Conservation (phyloP, 2,113 vertebrate genomes). For the Platanista minor region DNA sequence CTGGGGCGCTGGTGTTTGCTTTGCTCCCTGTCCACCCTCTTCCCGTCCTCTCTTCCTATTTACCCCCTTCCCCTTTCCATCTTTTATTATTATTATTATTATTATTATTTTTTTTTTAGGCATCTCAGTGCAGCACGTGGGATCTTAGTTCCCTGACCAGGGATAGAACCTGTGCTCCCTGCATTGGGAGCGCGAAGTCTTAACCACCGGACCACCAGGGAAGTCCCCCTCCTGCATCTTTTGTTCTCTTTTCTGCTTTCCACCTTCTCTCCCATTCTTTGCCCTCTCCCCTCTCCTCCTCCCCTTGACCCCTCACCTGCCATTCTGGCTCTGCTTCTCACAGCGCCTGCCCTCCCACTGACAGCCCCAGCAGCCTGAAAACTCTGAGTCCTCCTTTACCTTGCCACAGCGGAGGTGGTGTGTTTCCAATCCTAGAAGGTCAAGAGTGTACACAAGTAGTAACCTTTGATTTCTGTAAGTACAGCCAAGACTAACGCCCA, state of each 20-base stretch:
- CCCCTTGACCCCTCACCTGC: too few relatives aligned
- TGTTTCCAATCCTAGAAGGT: not conserved
- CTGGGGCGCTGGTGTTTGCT: accelerated
- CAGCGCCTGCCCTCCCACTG: accelerated
- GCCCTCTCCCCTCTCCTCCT: accelerated
- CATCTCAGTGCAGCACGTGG: too few relatives aligned
- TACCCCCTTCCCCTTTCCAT: not conserved
- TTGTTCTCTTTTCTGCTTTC: not conserved
- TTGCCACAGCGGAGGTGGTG: accelerated
- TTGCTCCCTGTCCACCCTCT: accelerated
- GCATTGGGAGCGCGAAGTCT: too few relatives aligned
- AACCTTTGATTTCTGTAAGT: not conserved
- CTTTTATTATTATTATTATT: too few relatives aligned
- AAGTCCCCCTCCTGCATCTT: too few relatives aligned
- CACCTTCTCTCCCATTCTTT: not conserved
- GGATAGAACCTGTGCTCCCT: too few relatives aligned
- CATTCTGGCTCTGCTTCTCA: not conserved
- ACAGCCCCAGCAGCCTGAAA: not conserved
- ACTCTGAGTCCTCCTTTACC: not conserved
- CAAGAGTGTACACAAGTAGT: not conserved
- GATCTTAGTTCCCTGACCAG: too few relatives aligned
- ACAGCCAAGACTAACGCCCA: not conserved
- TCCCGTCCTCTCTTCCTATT: too few relatives aligned
- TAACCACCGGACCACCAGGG: too few relatives aligned
- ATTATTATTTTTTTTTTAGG: too few relatives aligned